Conservation (phyloP, 2,797 vertebrate genomes). For the Erithacus rubecula region DNA sequence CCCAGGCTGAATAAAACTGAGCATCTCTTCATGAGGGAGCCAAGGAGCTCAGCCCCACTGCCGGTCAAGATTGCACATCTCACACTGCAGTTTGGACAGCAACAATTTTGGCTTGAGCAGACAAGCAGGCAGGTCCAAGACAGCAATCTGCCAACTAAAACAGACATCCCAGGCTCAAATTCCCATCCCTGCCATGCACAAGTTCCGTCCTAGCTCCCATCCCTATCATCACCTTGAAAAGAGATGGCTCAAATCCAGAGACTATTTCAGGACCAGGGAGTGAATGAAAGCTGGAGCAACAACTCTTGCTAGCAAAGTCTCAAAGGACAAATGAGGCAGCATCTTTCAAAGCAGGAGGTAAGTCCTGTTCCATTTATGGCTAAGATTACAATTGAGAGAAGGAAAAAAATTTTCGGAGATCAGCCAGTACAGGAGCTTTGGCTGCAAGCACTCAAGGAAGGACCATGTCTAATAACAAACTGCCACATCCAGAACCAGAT, state of each 20-base stretch:
- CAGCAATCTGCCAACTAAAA: slow-evolving; percentile 3
- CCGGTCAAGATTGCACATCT: neutral
- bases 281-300: neutral
- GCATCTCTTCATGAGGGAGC: neutral
- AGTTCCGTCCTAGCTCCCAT: neutral
- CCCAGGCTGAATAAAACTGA: neutral
- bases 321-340: neutral
- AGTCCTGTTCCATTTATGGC: neutral
- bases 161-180: slow-evolving; percentile 7
- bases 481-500: slow-evolving; percentile 7
- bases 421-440: slow-evolving; percentile 43
- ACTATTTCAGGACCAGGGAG: neutral
- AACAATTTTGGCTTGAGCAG: neutral
- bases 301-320: neutral
- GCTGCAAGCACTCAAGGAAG: neutral
- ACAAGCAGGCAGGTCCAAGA: slow-evolving; percentile 2
- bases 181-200: neutral
- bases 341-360: neutral
- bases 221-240: slow-evolving; percentile 39
- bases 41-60: neutral
- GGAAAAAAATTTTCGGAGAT: neutral
- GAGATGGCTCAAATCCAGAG: neutral
- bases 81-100: neutral
- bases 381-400: neutral
- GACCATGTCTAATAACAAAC: neutral